Conservation (phyloP, 1,140 invertebrate genomes). For the Teleogryllus occipitalis region DNA sequence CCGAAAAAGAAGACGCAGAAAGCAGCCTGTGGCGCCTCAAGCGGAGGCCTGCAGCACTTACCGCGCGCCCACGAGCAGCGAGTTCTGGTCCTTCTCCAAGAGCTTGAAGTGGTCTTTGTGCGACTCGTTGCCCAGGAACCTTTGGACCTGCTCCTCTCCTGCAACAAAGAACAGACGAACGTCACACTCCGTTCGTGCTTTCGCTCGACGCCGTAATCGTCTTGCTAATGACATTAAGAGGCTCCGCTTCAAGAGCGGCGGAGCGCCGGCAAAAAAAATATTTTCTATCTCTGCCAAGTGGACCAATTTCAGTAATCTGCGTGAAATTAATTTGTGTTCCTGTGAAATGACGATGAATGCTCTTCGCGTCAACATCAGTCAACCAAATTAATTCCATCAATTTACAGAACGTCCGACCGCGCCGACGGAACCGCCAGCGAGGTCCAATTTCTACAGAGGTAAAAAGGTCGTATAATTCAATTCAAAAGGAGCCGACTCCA, state of each 20-base stretch:
- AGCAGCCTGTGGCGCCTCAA: neutral
- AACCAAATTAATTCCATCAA: neutral
- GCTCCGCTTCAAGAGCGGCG: no score
- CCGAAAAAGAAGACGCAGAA: slow-evolving; percentile 1
- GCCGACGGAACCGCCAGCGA: neutral
- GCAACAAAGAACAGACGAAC: slow-evolving; percentile 29
- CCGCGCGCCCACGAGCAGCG: slow-evolving; percentile 57
- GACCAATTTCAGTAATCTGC: neutral
- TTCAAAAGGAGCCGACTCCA: no score
- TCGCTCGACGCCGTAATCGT: no score
- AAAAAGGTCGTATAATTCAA: no score
- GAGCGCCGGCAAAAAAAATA: no score
- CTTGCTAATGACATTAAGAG: no score
- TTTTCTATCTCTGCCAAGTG: neutral
- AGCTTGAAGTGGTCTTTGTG: slow-evolving; percentile 57
- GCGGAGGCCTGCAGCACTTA: slow-evolving; percentile 33
- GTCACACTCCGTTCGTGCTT: neutral
- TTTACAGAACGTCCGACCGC: neutral
- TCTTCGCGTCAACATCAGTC: neutral
- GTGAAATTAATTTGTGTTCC: neutral
- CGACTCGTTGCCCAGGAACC: slow-evolving; percentile 49
- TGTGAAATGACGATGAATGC: neutral
- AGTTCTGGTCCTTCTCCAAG: slow-evolving; percentile 50
- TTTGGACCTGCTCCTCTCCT: slow-evolving; percentile 45
- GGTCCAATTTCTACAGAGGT: neutral